Evolutionary conservation across 1,140 invertebrate species (phyloP).

Genomic region (Tribolium castaneum): DNA sequence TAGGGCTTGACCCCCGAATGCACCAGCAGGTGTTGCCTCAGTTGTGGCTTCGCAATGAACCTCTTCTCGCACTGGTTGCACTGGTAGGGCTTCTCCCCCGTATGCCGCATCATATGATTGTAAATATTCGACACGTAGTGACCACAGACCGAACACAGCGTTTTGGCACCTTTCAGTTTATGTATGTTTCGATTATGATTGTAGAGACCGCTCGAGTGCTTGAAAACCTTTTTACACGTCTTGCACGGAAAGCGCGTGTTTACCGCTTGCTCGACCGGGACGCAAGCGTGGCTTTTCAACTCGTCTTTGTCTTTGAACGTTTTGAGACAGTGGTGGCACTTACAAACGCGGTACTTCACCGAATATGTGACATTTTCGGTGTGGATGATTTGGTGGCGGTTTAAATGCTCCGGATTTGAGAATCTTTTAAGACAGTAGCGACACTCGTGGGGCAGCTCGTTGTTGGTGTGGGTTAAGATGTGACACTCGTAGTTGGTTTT

Average conservation of each 20-base stretch:
- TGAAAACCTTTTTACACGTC: conserved; percentile 42
- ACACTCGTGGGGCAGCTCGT: conserved; percentile 49
- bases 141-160: conserved; percentile 50
- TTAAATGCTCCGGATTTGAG: conserved; percentile 52
- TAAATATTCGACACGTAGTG: conserved; percentile 51
- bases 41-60: conserved; percentile 75
- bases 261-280: conserved; percentile 40
- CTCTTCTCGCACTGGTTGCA: conserved; percentile 79
- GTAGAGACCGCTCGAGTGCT: conserved; percentile 45
- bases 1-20: conserved; percentile 74
- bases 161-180: conserved; percentile 44
- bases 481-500: conserved; percentile 54
- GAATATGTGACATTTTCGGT: conserved; percentile 52
- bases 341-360: conserved; percentile 49
- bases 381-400: conserved; percentile 49
- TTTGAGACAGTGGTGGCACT: conserved; percentile 49
- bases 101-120: conserved; percentile 79
- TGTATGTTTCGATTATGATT: conserved; percentile 50
- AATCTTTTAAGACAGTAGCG: conserved; percentile 48
- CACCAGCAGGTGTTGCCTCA: conserved; percentile 74
- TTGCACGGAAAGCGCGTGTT: conserved; percentile 48
- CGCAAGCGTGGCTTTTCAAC: conserved; percentile 44
- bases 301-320: conserved; percentile 45
- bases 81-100: conserved; percentile 76
- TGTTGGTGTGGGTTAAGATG: conserved; percentile 48